Evolutionary conservation across 2,797 vertebrate genomes (phyloP).

Genomic region (Morus bassanus): DNA sequence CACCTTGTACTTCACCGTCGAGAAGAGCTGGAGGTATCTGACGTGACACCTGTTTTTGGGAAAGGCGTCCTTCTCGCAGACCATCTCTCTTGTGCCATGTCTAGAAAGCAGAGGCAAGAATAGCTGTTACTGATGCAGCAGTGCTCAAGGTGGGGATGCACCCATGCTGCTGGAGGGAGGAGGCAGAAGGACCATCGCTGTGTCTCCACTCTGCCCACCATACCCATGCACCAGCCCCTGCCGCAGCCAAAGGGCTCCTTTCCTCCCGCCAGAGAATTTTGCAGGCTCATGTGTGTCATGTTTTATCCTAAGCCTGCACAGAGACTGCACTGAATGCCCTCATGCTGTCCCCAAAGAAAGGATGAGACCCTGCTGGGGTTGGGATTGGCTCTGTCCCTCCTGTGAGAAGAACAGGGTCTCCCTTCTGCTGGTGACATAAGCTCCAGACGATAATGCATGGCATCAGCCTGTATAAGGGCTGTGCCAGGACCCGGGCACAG

Average conservation of each 20-base stretch:
- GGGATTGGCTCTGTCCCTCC: background rate
- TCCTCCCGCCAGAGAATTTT: background rate
- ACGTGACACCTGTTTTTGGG: constrained; percentile 97
- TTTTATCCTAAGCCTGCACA: background rate
- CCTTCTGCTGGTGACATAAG: background rate
- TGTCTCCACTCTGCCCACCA: fast-evolving
- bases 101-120: constrained; percentile 68
- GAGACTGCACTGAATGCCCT: background rate
- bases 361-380: fast-evolving
- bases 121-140: background rate
- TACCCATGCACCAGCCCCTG: background rate
- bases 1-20: constrained; percentile 89
- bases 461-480: background rate
- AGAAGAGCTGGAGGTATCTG: constrained; percentile 92
- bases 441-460: fast-evolving
- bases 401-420: background rate
- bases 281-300: background rate
- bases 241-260: background rate
- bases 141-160: background rate
- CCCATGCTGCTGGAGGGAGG: background rate
- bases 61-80: constrained; percentile 85
- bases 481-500: background rate
- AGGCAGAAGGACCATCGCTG: background rate
- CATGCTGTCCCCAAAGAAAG: background rate
- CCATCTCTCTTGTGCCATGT: constrained; percentile 87